Conservation (phyloP, 53 echinoderm and acorn worm species). For the Zoroaster sp. region DNA sequence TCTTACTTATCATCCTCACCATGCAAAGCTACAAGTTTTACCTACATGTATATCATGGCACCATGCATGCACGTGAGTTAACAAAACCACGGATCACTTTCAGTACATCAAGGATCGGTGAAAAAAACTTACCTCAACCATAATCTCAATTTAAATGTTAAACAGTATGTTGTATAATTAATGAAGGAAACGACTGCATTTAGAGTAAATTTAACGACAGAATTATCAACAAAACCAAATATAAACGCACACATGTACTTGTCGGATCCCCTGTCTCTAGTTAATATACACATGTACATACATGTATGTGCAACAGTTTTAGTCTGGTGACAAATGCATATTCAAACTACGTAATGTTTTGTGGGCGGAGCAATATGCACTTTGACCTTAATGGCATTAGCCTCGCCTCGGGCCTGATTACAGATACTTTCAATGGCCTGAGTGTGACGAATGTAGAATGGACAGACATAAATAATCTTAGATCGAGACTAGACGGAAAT, state of each 20-base stretch:
- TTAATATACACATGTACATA: too few relatives aligned
- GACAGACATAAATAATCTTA: background rate
- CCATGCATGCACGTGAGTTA: too few relatives aligned
- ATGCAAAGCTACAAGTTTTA: too few relatives aligned
- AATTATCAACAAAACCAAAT: too few relatives aligned
- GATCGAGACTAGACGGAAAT: background rate
- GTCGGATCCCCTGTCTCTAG: background rate
- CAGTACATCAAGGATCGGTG: too few relatives aligned
- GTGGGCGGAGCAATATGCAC: background rate
- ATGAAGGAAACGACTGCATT: background rate
- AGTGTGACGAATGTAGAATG: background rate
- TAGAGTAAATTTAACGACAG: too few relatives aligned
- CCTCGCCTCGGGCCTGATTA: background rate
- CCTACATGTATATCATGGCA: too few relatives aligned
- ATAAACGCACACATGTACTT: background rate
- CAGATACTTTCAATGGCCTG: background rate
- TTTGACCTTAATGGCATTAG: background rate
- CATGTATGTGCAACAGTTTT: too few relatives aligned
- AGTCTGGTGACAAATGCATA: background rate
- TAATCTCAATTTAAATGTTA: background rate
- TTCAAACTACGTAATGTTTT: too few relatives aligned
- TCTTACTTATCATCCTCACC: too few relatives aligned
- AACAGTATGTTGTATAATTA: background rate
- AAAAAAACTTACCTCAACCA: background rate
- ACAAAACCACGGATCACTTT: too few relatives aligned